Percentiles rank a stretch among this genome's conserved stretches.
Conservation (phyloP, 1,140 invertebrate species). For the Lutraria rhynchaena region DNA sequence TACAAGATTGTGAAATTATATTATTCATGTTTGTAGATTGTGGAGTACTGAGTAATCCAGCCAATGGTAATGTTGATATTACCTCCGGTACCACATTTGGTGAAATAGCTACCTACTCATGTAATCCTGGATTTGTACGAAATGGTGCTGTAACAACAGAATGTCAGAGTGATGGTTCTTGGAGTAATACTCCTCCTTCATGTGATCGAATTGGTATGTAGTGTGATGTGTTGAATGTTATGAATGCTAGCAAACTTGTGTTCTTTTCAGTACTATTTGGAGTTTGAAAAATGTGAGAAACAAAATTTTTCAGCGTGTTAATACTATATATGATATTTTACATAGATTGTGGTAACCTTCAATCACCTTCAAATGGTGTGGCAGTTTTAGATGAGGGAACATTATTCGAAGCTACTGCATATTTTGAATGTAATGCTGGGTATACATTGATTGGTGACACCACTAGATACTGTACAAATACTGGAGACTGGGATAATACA, state of each 20-base stretch:
- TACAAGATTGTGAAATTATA: neutral
- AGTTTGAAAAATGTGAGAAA: neutral
- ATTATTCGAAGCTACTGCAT: constrained; percentile 18
- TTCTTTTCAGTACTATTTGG: neutral
- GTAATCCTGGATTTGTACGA: constrained; percentile 30
- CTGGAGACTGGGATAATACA: constrained; percentile 23
- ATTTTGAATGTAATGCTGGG: constrained; percentile 24
- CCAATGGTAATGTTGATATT: constrained; percentile 27
- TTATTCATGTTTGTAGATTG: constrained; percentile 25
- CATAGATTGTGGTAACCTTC: constrained; percentile 38
- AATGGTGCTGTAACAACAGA: constrained; percentile 21
- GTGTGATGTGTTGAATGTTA: too few relatives aligned
- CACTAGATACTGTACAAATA: constrained; percentile 8
- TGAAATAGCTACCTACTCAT: constrained; percentile 18
- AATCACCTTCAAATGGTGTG: neutral
- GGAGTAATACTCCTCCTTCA: constrained; percentile 29
- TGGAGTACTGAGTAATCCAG: neutral
- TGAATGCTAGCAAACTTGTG: neutral
- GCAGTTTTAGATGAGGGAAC: constrained; percentile 15
- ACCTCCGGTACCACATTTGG: constrained; percentile 14
- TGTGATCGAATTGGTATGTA: constrained; percentile 35
- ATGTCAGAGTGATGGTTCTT: constrained; percentile 16
- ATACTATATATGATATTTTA: neutral
- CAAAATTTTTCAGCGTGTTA: neutral
- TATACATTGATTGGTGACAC: constrained; percentile 35